Conservation (phyloP, 2,888 invertebrate genomes). For the Lithophane socia region DNA sequence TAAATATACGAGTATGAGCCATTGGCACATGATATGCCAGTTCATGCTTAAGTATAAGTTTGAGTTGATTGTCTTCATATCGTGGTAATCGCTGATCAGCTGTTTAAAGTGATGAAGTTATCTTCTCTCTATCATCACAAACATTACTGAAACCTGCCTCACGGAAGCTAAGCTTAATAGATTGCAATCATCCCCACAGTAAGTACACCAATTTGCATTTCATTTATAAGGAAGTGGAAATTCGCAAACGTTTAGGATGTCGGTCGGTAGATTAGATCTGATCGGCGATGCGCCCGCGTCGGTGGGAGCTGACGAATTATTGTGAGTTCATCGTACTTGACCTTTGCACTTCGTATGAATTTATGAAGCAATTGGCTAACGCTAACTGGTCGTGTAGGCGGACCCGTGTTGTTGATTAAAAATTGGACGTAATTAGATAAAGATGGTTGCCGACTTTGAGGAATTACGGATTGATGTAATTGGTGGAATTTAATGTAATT, state of each 20-base stretch:
- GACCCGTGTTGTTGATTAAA: constrained; percentile 66
- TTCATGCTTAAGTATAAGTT: background rate
- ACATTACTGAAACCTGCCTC: constrained; percentile 9
- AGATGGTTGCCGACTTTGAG: constrained; percentile 53
- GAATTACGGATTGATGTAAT: constrained; percentile 43
- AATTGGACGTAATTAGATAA: constrained; percentile 70
- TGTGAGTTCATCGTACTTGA: constrained; percentile 85
- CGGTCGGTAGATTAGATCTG: constrained; percentile 57
- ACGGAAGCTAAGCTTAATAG: constrained; percentile 9
- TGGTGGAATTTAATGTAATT: constrained; percentile 17
- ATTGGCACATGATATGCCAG: background rate
- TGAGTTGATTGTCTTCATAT: background rate
- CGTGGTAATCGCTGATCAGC: background rate
- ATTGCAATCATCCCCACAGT: constrained; percentile 16
- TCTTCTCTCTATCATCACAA: background rate
- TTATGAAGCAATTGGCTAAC: constrained; percentile 71
- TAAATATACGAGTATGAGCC: background rate
- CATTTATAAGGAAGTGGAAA: constrained; percentile 63
- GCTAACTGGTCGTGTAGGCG: constrained; percentile 66
- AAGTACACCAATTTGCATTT: constrained; percentile 44
- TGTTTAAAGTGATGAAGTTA: background rate
- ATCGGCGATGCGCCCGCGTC: constrained; percentile 54
- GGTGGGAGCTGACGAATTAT: constrained; percentile 74
- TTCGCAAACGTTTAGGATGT: constrained; percentile 64
- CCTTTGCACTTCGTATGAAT: constrained; percentile 79